Evolutionary conservation across 2,797 vertebrate species (phyloP), one percentile per base, ranked within the genome.

Genomic region (Serranus cabrilla): DNA sequence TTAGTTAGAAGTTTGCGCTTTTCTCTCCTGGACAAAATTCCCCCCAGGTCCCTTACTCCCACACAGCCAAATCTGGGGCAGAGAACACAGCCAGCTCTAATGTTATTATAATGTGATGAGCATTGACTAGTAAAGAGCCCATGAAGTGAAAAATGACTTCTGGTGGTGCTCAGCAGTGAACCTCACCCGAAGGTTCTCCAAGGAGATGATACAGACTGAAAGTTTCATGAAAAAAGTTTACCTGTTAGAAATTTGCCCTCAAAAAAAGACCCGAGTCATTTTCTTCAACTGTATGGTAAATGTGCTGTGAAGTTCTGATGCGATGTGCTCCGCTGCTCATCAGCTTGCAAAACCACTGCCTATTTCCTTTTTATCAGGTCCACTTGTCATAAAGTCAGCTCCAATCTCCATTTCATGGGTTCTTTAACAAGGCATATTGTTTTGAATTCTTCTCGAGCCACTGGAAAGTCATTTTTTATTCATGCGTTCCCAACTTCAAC

Each of bases 41-140:
- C 76, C 87, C 74, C 59, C 58, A 84, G 85, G 87, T 71, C 64
- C 42, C 42, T n/a, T 7, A 54, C 83, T 82, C 90, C 84, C 76
- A 86, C 87, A 74, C 84, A 84, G 71, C 20, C 13, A 70, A 75
- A 87, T 84, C 56, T 83, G 80, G 81, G 79, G 76, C 82, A 85
- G 64, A 77, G 79, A 66, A 83, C 81, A 64, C 67, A 76, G 59
- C 63, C 78, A 69, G 54, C 78, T 80, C 67, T 89, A 88, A 89
- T 84, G 73, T 84, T 80, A 64, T 91, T 84, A 83, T 83, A 87
- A 84, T 85, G 80, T 80, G 80, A 82, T 89, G 82, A 87, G 82
- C 84, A 75, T 59, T 83, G 78, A 82, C 83, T 86, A 78, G 83
- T 71, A 62, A 82, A 86, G 74, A 81, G 72, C 65, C 63, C 58